Evolutionary conservation across 2,797 vertebrate genomes (phyloP).

Genomic region (Odontamblyopus lacepedii): DNA sequence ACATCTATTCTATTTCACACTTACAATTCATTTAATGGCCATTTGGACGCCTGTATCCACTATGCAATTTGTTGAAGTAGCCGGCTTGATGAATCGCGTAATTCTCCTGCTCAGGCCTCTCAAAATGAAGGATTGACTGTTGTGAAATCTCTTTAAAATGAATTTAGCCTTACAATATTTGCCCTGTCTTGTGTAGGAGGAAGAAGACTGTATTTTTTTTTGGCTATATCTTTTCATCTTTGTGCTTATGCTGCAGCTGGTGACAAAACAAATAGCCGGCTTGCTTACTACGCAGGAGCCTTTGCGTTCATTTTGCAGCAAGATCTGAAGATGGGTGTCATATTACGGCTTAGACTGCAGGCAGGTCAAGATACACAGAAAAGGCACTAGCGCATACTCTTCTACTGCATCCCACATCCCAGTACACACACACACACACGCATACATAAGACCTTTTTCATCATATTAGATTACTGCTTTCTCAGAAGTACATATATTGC

Average conservation of each 20-base stretch:
- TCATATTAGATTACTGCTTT: slow-evolving; percentile 72
- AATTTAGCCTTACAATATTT: slow-evolving; percentile 55
- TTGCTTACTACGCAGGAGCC: slow-evolving; percentile 47
- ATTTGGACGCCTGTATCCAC: slow-evolving; percentile 76
- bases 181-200: slow-evolving; percentile 10
- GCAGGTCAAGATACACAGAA: slow-evolving; percentile 59
- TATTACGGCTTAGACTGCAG: slow-evolving; percentile 58
- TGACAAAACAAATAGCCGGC: slow-evolving; percentile 48
- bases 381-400: slow-evolving; percentile 45
- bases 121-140: slow-evolving; percentile 74
- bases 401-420: slow-evolving; percentile 42
- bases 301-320: slow-evolving; percentile 52
- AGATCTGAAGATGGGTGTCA: slow-evolving; percentile 59
- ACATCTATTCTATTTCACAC: slow-evolving; percentile 75
- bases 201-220: slow-evolving; percentile 27
- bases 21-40: slow-evolving; percentile 76
- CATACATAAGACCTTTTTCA: slow-evolving; percentile 49
- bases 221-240: slow-evolving; percentile 35
- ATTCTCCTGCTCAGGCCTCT: slow-evolving; percentile 72
- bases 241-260: slow-evolving; percentile 27
- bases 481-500: slow-evolving; percentile 69
- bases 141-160: slow-evolving; percentile 60
- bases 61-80: slow-evolving; percentile 77
- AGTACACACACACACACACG: slow-evolving; percentile 58
- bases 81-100: slow-evolving; percentile 77